A percentile compares a stretch with the other conserved stretches of the same genome.
Conservation (phyloP, 2,888 invertebrate species). For the Lapara coniferarum region DNA sequence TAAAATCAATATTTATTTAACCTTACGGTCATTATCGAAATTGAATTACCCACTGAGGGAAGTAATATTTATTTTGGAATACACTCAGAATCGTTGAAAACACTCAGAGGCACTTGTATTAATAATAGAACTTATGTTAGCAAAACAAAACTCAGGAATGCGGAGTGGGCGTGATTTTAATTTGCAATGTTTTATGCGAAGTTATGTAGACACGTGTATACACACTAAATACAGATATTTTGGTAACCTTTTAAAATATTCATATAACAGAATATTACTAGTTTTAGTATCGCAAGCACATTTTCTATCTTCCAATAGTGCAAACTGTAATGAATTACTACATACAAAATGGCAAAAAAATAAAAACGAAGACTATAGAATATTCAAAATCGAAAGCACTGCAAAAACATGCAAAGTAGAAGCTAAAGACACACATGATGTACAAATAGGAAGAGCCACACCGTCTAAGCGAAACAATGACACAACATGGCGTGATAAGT, state of each 20-base stretch:
- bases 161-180: conserved; percentile 23
- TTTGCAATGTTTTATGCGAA: conserved; percentile 1
- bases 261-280: too few relatives aligned
- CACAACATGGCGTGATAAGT: conserved; percentile 32
- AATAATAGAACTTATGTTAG: conserved; percentile 36
- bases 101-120: background rate
- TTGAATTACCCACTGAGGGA: background rate
- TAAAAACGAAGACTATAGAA: background rate
- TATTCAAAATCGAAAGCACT: conserved; percentile 5
- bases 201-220: conserved; percentile 1
- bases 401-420: conserved; percentile 1
- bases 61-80: conserved; percentile 9
- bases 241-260: background rate
- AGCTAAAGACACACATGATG: conserved; percentile 27
- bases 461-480: conserved; percentile 43
- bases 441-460: conserved; percentile 41
- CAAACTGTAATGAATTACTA: too few relatives aligned
- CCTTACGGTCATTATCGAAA: background rate
- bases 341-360: background rate
- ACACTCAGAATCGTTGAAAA: background rate
- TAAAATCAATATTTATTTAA: background rate
- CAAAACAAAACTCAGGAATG: conserved; percentile 43
- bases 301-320: too few relatives aligned
- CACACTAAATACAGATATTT: background rate
- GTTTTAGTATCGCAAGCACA: too few relatives aligned